Evolutionary conservation across 2,113 vertebrate genomes (phyloP), one percentile per base, ranked within the genome.

Genomic region (Poeciliopsis retropinna): DNA sequence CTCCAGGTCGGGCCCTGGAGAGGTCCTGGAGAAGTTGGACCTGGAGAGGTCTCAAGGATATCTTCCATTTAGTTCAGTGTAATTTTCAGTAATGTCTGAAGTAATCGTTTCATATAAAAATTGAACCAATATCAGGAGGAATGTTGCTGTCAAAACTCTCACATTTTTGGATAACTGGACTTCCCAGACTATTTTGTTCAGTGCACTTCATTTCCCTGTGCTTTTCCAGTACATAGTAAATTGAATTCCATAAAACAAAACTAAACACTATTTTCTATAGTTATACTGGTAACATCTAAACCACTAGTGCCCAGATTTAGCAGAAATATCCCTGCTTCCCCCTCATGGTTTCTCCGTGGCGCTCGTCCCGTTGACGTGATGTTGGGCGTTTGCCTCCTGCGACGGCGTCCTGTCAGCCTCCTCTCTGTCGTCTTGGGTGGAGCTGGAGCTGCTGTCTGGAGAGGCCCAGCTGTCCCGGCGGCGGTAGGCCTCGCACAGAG

Each of bases 401-500:
- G 73, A 92, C 15, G 78, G 91, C 19, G 92, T 70, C 47, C 85
- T 17, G 19, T 91, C 87, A 65, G 63, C 14, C 19, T 95, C 93
- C 54, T 93, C 91, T 83, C 87, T 81, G 86, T 95, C 44, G 13
- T 90, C 60, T 22, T 44, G 86, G 67, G 89, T 22, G 1, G 96
- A 93, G 77, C 93, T 92, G 22, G 93, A 90, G 83, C 93, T 93
- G 82, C 93, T 94, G 79, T 95, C 95, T 0, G 94, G 93, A 19
- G 96, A 95, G 62, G 88, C 85, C 88, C 94, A 94, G 32, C 92
- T 95, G 91, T 98, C 97, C 81, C 81, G 87, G 81, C 94, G 95
- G 91, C 94, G 95, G 93, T 95, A 98, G 62, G 96, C 97, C 94
- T 98, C 96, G 0, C 96, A 99, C 60, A 99, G 92, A 1, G 98